Conservation (phyloP, 1,140 invertebrate species). For the Platyscapa corneri region DNA sequence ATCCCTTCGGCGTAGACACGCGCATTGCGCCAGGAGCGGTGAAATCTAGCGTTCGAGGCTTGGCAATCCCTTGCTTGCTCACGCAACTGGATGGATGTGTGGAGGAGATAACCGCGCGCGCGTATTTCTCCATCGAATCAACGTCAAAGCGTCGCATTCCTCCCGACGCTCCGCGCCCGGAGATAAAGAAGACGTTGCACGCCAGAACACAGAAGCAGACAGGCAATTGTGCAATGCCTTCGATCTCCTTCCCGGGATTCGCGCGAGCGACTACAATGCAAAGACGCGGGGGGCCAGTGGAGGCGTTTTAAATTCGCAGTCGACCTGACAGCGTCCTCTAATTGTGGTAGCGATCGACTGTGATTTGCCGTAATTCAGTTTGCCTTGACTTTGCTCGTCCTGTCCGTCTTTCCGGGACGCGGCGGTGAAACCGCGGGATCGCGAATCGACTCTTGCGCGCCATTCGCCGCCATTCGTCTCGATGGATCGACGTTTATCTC, state of each 20-base stretch:
- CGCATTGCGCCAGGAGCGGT: constrained; percentile 1
- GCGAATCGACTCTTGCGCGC: background rate
- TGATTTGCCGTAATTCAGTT: background rate
- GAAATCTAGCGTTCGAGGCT: background rate
- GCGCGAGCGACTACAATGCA: too few species aligned
- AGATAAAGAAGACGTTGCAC: background rate
- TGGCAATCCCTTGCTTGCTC: constrained; percentile 18
- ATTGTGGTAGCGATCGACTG: too few species aligned
- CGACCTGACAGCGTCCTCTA: too few species aligned
- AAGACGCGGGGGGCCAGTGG: too few species aligned
- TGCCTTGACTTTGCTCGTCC: background rate
- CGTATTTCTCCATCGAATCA: constrained; percentile 9
- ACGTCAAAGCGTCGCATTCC: background rate
- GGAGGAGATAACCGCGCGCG: background rate
- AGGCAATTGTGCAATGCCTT: too few species aligned
- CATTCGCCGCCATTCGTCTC: too few species aligned
- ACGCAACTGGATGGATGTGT: constrained; percentile 11
- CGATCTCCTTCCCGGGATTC: too few species aligned
- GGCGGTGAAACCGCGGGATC: background rate
- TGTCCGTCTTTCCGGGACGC: too few species aligned
- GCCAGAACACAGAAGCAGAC: background rate
- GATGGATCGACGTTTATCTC: too few species aligned
- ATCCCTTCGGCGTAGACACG: background rate
- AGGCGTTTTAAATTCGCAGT: too few species aligned
- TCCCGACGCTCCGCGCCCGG: background rate